Conservation (phyloP, 2,888 invertebrate species). For the Lathronympha strigana region DNA sequence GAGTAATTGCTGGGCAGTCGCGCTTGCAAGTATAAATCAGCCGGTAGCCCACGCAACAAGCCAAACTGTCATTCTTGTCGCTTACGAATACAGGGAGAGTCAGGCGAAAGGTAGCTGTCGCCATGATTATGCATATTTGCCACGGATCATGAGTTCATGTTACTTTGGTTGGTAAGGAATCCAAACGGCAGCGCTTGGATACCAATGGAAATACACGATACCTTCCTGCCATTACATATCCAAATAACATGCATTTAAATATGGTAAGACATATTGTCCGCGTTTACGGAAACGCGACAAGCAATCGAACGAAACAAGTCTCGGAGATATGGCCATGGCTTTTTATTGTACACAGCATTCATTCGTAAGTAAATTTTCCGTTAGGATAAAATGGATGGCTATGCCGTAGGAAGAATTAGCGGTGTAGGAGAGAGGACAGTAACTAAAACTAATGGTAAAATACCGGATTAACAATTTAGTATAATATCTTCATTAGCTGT, state of each 20-base stretch:
- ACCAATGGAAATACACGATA: conserved; percentile 5
- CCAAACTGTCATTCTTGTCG: background rate
- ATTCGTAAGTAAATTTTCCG: background rate
- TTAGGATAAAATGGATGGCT: background rate
- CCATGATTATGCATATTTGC: background rate
- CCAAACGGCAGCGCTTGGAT: background rate
- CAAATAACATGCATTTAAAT: conserved; percentile 55
- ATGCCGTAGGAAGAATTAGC: background rate
- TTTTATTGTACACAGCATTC: background rate
- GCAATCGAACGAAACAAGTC: conserved; percentile 30
- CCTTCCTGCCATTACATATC: conserved; percentile 45
- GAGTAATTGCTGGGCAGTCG: conserved; percentile 56
- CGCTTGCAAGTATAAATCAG: conserved; percentile 56
- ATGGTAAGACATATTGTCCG: conserved; percentile 36
- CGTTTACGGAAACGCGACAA: conserved; percentile 35
- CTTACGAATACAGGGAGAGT: background rate
- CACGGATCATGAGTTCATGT: background rate
- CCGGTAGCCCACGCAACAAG: conserved; percentile 53
- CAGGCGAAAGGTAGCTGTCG: background rate
- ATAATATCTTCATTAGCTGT: too few relatives aligned
- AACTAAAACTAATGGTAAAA: too few relatives aligned
- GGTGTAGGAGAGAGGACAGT: too few relatives aligned
- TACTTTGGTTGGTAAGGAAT: background rate
- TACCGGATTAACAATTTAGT: too few relatives aligned
- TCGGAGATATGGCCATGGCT: conserved; percentile 31